A percentile compares a stretch with the other conserved stretches of the same genome.
Conservation (phyloP, 1,140 invertebrate genomes). For the Dinothrombium tinctorium region DNA sequence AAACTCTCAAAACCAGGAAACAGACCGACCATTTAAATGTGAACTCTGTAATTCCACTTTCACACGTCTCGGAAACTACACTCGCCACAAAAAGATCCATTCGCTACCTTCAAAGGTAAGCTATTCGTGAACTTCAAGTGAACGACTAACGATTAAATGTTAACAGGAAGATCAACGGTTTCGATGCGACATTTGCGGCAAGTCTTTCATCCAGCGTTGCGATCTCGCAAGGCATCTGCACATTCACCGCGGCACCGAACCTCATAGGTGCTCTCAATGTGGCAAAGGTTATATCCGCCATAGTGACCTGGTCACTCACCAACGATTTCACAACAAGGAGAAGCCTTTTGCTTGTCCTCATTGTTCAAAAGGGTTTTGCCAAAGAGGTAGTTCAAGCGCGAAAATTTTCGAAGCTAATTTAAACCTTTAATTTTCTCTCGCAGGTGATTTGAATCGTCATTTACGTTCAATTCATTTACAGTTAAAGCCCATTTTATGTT, state of each 20-base stretch:
- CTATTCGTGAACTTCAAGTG: not conserved
- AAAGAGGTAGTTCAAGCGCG: slow-evolving; percentile 16
- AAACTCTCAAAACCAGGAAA: not conserved
- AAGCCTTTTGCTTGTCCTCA: slow-evolving; percentile 19
- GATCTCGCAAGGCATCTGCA: slow-evolving; percentile 20
- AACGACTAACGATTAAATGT: not conserved
- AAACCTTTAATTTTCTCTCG: not conserved
- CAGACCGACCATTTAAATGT: slow-evolving; percentile 29
- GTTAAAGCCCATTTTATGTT: slow-evolving; percentile 17
- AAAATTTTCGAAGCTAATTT: not conserved
- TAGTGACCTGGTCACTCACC: slow-evolving; percentile 21
- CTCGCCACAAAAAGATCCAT: slow-evolving; percentile 16
- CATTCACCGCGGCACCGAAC: slow-evolving; percentile 20
- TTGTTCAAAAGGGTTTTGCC: slow-evolving; percentile 21
- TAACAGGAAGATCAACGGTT: slow-evolving; percentile 15
- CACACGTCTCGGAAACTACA: slow-evolving; percentile 16
- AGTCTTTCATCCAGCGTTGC: slow-evolving; percentile 20
- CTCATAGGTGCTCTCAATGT: slow-evolving; percentile 19
- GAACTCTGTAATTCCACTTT: slow-evolving; percentile 20
- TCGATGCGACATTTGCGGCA: slow-evolving; percentile 18
- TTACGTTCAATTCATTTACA: slow-evolving; percentile 18
- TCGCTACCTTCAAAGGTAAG: slow-evolving; percentile 14
- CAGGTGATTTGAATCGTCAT: slow-evolving; percentile 21
- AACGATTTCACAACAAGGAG: slow-evolving; percentile 21
- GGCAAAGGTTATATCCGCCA: slow-evolving; percentile 20